Conservation (phyloP, 2,888 invertebrate species). For the Trypoxylon attenuatum region DNA sequence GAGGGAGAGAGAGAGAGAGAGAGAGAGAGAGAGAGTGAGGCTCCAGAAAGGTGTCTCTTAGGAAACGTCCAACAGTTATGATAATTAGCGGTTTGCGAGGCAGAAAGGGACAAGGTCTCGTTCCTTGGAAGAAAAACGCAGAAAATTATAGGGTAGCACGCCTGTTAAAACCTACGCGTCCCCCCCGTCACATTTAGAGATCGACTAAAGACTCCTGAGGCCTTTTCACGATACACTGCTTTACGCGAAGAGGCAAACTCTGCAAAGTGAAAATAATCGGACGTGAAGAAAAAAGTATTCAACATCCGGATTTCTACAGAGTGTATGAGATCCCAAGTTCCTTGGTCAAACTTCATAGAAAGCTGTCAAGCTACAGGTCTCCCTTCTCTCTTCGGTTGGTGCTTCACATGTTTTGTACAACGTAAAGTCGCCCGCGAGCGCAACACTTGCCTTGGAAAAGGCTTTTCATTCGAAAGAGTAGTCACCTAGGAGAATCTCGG, state of each 20-base stretch:
- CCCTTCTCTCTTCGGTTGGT: no score
- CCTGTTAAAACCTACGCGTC: conserved; percentile 8
- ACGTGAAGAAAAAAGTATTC: not conserved
- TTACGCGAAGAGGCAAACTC: no score
- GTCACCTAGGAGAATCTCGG: no score
- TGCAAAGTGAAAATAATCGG: not conserved
- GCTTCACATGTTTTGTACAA: no score
- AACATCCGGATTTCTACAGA: no score
- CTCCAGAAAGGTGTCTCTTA: conserved; percentile 40
- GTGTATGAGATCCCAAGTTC: no score
- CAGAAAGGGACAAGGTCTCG: conserved; percentile 15
- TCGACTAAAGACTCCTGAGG: conserved; percentile 15
- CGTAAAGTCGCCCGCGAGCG: no score
- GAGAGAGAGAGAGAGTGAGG: no score
- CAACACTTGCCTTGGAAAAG: no score
- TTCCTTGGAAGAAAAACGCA: conserved; percentile 23
- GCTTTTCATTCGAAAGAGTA: no score
- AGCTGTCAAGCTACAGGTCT: no score
- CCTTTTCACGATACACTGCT: not conserved
- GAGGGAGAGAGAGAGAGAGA: not conserved
- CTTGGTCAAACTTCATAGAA: no score
- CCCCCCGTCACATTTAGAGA: conserved; percentile 18
- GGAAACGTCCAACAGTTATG: conserved; percentile 32
- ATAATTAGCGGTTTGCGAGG: conserved; percentile 37
- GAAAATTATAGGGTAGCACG: conserved; percentile 23